These are phyloP conservation scores for Callinectes sapidus DNA, from an alignment of 2,888 invertebrate genomes.

Conservation along the genomic window DNA sequence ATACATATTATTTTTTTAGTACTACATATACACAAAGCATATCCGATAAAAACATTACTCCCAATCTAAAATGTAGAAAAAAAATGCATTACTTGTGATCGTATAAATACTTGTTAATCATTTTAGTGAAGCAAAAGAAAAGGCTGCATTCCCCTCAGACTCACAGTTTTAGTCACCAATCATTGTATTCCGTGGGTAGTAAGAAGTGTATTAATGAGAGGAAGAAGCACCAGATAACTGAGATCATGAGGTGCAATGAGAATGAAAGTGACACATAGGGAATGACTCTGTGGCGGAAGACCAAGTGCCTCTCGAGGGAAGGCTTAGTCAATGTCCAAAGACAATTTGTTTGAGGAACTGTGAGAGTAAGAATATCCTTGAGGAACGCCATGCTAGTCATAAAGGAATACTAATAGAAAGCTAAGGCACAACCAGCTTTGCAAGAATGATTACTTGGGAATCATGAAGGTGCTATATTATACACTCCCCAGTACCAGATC, in stretches of 20 bases:
- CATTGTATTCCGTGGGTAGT: background rate
- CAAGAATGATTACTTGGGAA: background rate
- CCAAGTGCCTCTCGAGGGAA: no score
- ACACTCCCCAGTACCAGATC: conserved; percentile 14
- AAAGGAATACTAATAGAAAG: background rate
- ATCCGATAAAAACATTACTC: background rate
- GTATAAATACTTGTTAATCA: background rate
- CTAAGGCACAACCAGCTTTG: conserved; percentile 17
- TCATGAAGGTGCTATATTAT: background rate
- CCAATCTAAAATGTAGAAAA: background rate
- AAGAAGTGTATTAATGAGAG: no score
- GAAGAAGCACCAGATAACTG: no score
- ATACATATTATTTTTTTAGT: background rate
- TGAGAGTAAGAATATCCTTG: background rate
- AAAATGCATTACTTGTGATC: background rate
- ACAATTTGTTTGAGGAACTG: no score
- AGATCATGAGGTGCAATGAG: no score
- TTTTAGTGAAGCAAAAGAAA: background rate
- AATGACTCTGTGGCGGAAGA: no score
- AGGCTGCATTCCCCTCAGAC: background rate
- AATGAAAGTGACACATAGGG: no score
- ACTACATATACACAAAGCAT: background rate
- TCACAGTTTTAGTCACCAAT: background rate
- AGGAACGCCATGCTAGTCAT: background rate
- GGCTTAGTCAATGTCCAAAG: no score